Evolutionary conservation across 2,113 vertebrate genomes (phyloP).

Genomic region (Argyrosomus japonicus): DNA sequence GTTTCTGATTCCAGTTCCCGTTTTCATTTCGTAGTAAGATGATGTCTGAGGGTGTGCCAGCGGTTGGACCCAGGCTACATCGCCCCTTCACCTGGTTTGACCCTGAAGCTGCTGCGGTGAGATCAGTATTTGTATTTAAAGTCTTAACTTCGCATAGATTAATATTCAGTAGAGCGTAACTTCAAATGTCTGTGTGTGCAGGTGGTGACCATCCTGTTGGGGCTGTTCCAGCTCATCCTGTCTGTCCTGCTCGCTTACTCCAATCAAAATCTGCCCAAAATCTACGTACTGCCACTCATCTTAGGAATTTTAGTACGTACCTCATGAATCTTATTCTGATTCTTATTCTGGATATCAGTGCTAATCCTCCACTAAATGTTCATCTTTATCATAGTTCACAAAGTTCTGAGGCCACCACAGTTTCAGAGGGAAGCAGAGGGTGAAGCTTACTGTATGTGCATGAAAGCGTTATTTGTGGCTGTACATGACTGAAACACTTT

Average conservation of each 20-base stretch:
- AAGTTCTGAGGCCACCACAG: too few relatives aligned
- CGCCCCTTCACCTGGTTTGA: constrained; percentile 71
- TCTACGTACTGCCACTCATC: constrained; percentile 75
- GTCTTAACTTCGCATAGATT: too few relatives aligned
- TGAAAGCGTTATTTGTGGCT: too few relatives aligned
- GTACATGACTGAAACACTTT: too few relatives aligned
- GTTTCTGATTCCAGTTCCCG: not conserved
- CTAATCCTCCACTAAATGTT: not conserved
- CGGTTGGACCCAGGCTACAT: constrained; percentile 34
- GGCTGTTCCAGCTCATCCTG: constrained; percentile 80
- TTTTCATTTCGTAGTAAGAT: constrained; percentile 55
- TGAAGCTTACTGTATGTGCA: too few relatives aligned
- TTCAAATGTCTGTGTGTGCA: constrained; percentile 32
- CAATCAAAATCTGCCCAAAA: constrained; percentile 23
- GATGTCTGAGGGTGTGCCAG: constrained; percentile 45
- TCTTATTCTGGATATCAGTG: not conserved
- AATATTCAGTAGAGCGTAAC: not conserved
- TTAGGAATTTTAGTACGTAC: constrained; percentile 77
- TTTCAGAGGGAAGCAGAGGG: too few relatives aligned
- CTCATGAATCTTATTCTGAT: not conserved
- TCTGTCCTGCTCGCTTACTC: constrained; percentile 59
- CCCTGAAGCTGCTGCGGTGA: constrained; percentile 78
- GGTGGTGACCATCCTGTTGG: constrained; percentile 81
- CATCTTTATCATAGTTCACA: too few relatives aligned
- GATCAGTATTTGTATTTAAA: constrained; percentile 20